These are phyloP conservation scores for Microplitis deprimator DNA, from an alignment of 2,888 invertebrate genomes.

Conservation along the genomic window DNA sequence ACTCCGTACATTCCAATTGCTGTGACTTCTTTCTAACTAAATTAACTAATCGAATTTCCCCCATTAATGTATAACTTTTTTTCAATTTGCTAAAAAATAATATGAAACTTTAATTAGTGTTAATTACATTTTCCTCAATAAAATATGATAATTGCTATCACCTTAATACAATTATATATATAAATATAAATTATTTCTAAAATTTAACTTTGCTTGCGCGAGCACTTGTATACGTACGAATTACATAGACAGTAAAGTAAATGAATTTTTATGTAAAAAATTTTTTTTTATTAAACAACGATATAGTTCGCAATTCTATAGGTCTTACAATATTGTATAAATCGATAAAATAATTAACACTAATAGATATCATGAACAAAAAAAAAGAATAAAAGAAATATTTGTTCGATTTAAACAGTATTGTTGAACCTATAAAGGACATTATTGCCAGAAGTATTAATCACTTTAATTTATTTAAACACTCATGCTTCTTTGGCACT, in stretches of 20 bases:
- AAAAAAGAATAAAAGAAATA: not conserved
- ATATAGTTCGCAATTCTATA: constrained; percentile 45
- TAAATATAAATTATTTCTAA: not conserved
- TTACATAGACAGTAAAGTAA: constrained; percentile 11
- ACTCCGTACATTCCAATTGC: constrained; percentile 11
- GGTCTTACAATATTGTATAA: constrained; percentile 43
- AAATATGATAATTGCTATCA: constrained; percentile 11
- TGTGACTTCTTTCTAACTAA: constrained; percentile 19
- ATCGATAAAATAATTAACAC: constrained; percentile 5
- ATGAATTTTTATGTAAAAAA: constrained; percentile 25
- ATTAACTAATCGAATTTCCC: not conserved
- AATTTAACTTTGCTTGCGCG: constrained; percentile 29
- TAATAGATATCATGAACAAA: not conserved
- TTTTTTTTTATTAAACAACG: constrained; percentile 46
- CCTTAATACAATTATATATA: not conserved
- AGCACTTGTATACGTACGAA: constrained; percentile 43
- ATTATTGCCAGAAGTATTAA: constrained; percentile 68
- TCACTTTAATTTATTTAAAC: constrained; percentile 59
- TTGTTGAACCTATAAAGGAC: constrained; percentile 60
- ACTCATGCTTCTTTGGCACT: constrained; percentile 44
- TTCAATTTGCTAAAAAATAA: not conserved
- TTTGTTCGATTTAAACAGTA: constrained; percentile 45
- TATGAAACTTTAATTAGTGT: not conserved
- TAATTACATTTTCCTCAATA: not conserved
- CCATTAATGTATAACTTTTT: not conserved